Base-by-base conservation (phyloP, 2,888 invertebrate genomes). In the Chaitophorus viminalis region DNA sequence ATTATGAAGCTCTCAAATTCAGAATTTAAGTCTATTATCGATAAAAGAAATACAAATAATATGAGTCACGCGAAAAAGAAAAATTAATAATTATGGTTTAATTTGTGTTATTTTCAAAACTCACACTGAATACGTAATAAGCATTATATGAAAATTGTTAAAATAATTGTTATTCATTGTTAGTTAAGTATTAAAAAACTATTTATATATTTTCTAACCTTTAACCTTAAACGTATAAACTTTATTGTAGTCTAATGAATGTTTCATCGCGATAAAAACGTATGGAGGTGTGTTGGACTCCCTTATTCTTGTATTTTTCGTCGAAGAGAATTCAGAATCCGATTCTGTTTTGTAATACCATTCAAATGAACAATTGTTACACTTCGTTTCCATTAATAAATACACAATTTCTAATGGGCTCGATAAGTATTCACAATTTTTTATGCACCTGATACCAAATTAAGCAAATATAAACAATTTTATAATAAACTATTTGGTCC, bases 331-430 rank as follows among this genome's bases (percentile, higher is more conserved):
- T 1, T 0, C 8, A 25, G 46, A 17, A 25, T 65, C 25, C 0
- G 60, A 60, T 65, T 31, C 3, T 87, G 79, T 60, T 31, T 87
- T 79, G 17, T 87, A 87, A 60, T 31, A 60, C 86, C 86, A 87
- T 74, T 79, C 79, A n/a, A 79, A 65, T 31, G 79, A 70, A 29
- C 86, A 87, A n/a, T 74, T 87, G 5, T 72, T 29, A 21, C 79
- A 81, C 1, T 72, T 25, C 0, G 46, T 79, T 72, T 87, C 79
- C 2, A 65, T 72, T 6, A 39, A 29, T 18, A 87, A 54, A 72
- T 87, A 87, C 39, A 81, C 5, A 18, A 74, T 39, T 31, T 87
- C 79, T 25, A 81, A 79, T 9, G 86, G 79, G 1, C 74, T 87
- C 1, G 86, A 87, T 14, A 79, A 17, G 18, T 31, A 1, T 39